Percentiles rank a stretch among this genome's conserved stretches.
Conservation (phyloP, 2,888 invertebrate species). For the Pemphredon lugubris region DNA sequence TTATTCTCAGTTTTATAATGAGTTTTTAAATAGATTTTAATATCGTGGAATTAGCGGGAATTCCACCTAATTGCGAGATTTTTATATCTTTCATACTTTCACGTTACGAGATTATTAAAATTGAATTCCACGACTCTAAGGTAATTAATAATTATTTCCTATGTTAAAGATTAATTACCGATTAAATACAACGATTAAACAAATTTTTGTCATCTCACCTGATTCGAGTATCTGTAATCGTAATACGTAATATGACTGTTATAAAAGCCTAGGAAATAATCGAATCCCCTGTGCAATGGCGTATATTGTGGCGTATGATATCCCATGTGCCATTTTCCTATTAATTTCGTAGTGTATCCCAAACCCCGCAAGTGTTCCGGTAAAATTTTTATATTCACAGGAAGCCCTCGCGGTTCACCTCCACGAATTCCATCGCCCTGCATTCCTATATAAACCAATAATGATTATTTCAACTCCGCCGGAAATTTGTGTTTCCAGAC, state of each 20-base stretch:
- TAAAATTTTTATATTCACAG: constrained; percentile 81
- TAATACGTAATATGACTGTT: constrained; percentile 93
- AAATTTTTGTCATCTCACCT: constrained; percentile 41
- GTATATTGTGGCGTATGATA: constrained; percentile 84
- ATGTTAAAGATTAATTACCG: too few relatives aligned
- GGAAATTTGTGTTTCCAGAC: too few relatives aligned
- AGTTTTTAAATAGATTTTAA: too few relatives aligned
- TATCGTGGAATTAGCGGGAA: too few relatives aligned
- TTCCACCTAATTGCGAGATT: too few relatives aligned
- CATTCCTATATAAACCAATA: constrained; percentile 79
- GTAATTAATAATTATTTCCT: too few relatives aligned
- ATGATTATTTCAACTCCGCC: not conserved
- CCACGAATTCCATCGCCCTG: constrained; percentile 83
- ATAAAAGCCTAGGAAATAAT: constrained; percentile 92
- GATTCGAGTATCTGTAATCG: constrained; percentile 83
- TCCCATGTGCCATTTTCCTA: constrained; percentile 85
- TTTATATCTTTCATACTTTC: too few relatives aligned
- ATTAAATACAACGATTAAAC: too few relatives aligned
- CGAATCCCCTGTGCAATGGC: constrained; percentile 90
- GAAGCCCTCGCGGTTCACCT: constrained; percentile 83
- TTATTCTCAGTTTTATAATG: too few relatives aligned
- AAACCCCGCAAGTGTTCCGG: constrained; percentile 82
- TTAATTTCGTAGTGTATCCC: constrained; percentile 83
- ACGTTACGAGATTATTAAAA: too few relatives aligned
- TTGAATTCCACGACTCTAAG: too few relatives aligned